Base-by-base conservation (phyloP, 2,797 vertebrate species). In the Rhinogobio ventralis region DNA sequence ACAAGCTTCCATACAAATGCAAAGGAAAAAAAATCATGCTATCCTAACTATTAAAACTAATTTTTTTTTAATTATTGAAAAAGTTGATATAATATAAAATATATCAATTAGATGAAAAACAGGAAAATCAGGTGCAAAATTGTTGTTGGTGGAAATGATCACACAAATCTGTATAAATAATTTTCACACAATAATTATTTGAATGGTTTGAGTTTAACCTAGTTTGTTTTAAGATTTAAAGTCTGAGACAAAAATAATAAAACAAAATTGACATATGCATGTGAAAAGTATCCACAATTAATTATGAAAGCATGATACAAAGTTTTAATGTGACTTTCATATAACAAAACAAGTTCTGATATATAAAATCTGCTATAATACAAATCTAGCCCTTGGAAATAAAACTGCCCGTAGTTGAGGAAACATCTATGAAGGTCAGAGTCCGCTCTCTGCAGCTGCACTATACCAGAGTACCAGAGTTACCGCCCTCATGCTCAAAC, bases 401-500 rank as follows among this genome's bases (percentile, higher is more conserved):
- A n/a, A 57, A 39, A 39, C 20, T 57, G 30, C 11, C 19, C 4
- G 2, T 20, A 36, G 28, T 53, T 55, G 1, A 36, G 55, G 51
- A 76, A 76, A 57, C 73, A 5, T 19, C 33, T 3, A 39, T n/a
- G 33, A 64, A 82, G 23, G 60, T 74, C 71, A 33, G 55, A 51
- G 57, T 74, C 9, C 57, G 68, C 62, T 67, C 49, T 75, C 60
- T 76, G n/a, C 13, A 83, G 46, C 82, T 55, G 46, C 46, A 20
- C 33, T 67, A 4, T 39, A 67, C 33, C 3, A 19, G 57, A 66
- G 71, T 15, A 67, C n/a, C 15, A 28, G 71, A 51, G 72, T 39
- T 10, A 36, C 45, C 10, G 14, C 49, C 45, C 49, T 77, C 64
- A 69, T 68, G 33, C 81, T 66, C 60, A 60, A 5, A 64, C 72